Percentiles rank a stretch among this genome's conserved stretches.
Evolutionary conservation across 2,888 invertebrate genomes (phyloP).

Genomic region (Drosophila testacea): DNA sequence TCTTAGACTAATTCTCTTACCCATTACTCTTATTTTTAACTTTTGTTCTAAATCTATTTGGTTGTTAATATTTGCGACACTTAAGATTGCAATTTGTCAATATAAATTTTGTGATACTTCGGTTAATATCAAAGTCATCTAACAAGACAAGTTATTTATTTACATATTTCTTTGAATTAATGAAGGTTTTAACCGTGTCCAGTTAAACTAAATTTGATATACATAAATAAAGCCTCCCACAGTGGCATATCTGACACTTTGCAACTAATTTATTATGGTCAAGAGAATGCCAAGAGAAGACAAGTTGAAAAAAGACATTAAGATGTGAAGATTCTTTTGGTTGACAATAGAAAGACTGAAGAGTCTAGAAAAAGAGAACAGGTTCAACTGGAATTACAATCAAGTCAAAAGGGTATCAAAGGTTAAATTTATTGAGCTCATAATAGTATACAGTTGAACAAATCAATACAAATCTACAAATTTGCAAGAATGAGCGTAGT

Average conservation of each 20-base stretch:
- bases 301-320: conserved; percentile 38
- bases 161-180: conserved; percentile 16
- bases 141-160: conserved; percentile 15
- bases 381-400: conserved; percentile 23
- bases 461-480: not conserved
- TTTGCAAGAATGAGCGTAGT: not conserved
- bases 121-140: conserved; percentile 28
- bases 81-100: conserved; percentile 15
- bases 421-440: conserved; percentile 17
- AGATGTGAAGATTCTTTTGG: conserved; percentile 5
- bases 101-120: conserved; percentile 9
- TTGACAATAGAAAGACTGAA: conserved; percentile 5
- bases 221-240: conserved; percentile 31
- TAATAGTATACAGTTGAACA: not conserved
- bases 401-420: conserved; percentile 1
- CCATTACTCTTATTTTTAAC: not conserved
- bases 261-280: conserved; percentile 30
- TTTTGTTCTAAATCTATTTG: not conserved
- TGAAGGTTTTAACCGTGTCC: conserved; percentile 5
- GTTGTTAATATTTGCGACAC: not conserved
- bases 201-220: conserved; percentile 11
- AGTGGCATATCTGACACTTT: conserved; percentile 36
- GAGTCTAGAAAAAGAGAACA: conserved; percentile 4
- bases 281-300: conserved; percentile 18
- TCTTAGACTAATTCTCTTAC: not conserved